phyloP scores from a whole-genome alignment of 2,113 vertebrate genomes.

The Sebastes schlegelii region DNA sequence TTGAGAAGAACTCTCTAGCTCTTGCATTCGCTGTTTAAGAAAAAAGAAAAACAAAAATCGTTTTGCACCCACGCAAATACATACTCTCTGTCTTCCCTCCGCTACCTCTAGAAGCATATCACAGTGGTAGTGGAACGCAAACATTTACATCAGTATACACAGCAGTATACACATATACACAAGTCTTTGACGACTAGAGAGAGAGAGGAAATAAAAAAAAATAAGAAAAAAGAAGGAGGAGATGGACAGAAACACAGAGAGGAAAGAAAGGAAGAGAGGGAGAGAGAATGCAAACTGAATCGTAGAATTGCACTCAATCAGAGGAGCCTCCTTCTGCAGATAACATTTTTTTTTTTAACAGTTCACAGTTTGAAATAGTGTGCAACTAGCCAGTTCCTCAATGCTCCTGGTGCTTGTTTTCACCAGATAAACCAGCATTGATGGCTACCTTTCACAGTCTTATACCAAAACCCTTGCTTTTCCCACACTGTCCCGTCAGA shows the following conservation, averaged over 20 bases:
- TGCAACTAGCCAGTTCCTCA: conserved; percentile 48
- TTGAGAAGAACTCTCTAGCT: conserved; percentile 76
- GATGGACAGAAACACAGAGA: conserved; percentile 37
- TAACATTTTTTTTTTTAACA: conserved; percentile 55
- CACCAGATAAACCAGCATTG: conserved; percentile 47
- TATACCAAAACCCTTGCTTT: conserved; percentile 31
- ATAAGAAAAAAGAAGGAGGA: conserved; percentile 39
- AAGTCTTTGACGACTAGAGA: conserved; percentile 71
- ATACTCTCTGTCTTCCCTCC: conserved; percentile 74
- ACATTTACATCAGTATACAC: conserved; percentile 83
- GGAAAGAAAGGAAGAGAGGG: conserved; percentile 11
- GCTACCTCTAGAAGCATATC: conserved; percentile 81
- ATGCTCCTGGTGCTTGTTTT: conserved; percentile 27
- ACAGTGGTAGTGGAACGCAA: conserved; percentile 84
- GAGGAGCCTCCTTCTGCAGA: conserved; percentile 66
- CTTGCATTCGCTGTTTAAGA: conserved; percentile 71
- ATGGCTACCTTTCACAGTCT: conserved; percentile 68
- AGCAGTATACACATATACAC: conserved; percentile 82
- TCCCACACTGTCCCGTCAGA: conserved; percentile 47
- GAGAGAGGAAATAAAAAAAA: conserved; percentile 16
- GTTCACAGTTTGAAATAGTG: conserved; percentile 81
- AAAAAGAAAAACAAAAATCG: conserved; percentile 12
- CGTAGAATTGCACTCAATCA: conserved; percentile 52
- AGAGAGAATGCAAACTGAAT: conserved; percentile 43
- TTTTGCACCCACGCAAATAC: conserved; percentile 74